phyloP scores from a whole-genome alignment of 2,888 invertebrate species.

The Drosophila helvetica region DNA sequence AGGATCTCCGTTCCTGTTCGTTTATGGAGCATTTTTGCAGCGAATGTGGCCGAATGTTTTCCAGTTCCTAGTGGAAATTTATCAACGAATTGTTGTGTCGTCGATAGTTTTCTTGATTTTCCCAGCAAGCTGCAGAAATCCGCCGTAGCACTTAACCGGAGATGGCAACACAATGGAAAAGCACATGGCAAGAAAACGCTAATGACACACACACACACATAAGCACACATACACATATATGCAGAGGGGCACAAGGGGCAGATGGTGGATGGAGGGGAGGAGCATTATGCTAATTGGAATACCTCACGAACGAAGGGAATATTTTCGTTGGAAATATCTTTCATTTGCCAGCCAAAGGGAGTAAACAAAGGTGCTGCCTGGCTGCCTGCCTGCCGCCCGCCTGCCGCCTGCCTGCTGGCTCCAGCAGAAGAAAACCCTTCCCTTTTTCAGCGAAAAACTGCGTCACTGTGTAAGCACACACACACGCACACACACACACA shows the following conservation, averaged over 20 bases:
- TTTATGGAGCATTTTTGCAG: too few species aligned
- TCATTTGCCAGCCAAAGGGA: slow-evolving; percentile 36
- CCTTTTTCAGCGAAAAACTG: slow-evolving; percentile 35
- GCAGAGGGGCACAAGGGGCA: too few species aligned
- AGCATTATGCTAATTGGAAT: slow-evolving; percentile 43
- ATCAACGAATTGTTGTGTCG: too few species aligned
- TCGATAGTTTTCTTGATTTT: too few species aligned
- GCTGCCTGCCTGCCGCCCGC: too few species aligned
- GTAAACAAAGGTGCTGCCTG: slow-evolving; percentile 8
- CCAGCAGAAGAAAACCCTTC: slow-evolving; percentile 18
- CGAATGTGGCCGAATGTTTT: too few species aligned
- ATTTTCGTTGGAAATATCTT: slow-evolving; percentile 44
- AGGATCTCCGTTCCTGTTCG: too few species aligned
- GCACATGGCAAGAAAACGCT: slow-evolving; percentile 71
- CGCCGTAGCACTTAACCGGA: neutral
- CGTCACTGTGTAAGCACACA: neutral
- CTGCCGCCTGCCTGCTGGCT: too few species aligned
- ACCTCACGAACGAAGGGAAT: slow-evolving; percentile 35
- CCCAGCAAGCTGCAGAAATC: too few species aligned
- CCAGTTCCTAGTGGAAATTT: too few species aligned
- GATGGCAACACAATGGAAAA: slow-evolving; percentile 41
- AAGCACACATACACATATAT: slow-evolving; percentile 4
- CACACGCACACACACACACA: slow-evolving; percentile 4
- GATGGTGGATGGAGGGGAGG: slow-evolving; percentile 27
- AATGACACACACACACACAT: slow-evolving; percentile 62